Evolutionary conservation across 2,113 vertebrate genomes (phyloP).

Genomic region (Ciconia boyciana): DNA sequence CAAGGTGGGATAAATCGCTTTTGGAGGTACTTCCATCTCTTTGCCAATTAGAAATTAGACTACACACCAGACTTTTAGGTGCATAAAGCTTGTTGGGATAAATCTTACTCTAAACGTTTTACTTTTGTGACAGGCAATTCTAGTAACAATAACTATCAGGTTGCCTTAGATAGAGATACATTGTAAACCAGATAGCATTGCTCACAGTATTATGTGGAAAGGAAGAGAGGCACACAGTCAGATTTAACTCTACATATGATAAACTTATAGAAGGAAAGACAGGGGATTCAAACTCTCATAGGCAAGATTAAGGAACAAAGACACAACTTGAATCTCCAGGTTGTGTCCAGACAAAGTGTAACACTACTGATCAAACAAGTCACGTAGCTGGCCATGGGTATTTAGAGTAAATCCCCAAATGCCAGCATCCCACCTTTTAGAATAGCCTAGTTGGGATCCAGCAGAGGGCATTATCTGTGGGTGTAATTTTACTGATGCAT

Average conservation of each 20-base stretch:
- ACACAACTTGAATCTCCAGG: background rate
- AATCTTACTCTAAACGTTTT: background rate
- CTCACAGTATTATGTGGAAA: background rate
- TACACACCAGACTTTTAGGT: background rate
- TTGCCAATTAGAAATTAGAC: background rate
- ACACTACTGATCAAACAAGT: background rate
- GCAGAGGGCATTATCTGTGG: background rate
- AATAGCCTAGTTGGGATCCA: background rate
- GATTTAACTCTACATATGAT: background rate
- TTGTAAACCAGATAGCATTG: background rate
- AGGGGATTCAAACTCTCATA: background rate
- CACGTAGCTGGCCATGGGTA: background rate
- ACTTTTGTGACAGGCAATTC: background rate
- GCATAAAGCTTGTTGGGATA: background rate
- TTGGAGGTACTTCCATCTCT: background rate
- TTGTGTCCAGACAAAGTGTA: background rate
- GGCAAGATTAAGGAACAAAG: background rate
- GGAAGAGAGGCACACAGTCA: background rate
- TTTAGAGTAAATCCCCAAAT: background rate
- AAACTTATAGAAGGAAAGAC: background rate
- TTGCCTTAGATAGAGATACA: background rate
- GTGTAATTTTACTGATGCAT: background rate
- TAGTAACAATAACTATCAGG: background rate
- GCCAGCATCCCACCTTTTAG: background rate
- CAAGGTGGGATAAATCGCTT: background rate